phyloP scores from a whole-genome alignment of 2,113 vertebrate species.

The Otis tarda region DNA sequence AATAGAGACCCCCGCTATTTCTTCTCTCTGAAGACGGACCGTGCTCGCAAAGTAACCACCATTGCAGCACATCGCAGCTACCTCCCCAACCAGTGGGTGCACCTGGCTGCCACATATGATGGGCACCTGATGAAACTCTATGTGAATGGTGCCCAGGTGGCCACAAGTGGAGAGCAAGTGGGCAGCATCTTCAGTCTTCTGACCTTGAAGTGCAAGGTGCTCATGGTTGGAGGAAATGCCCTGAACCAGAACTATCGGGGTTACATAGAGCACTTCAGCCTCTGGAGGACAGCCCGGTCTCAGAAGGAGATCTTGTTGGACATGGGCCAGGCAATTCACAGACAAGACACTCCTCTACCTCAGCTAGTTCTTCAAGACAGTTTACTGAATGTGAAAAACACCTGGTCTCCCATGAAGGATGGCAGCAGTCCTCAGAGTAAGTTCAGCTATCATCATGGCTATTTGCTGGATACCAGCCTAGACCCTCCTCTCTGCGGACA shows the following conservation, averaged over 20 bases:
- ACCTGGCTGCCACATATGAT: slow-evolving; percentile 90
- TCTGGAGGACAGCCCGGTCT: slow-evolving; percentile 89
- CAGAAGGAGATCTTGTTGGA: slow-evolving; percentile 89
- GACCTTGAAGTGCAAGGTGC: slow-evolving; percentile 94
- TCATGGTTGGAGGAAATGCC: slow-evolving; percentile 93
- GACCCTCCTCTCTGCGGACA: slow-evolving; percentile 93
- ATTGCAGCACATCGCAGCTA: slow-evolving; percentile 89
- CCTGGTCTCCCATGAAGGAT: slow-evolving; percentile 93
- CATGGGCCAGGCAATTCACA: slow-evolving; percentile 80
- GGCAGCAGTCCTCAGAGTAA: slow-evolving; percentile 84
- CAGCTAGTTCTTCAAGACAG: slow-evolving; percentile 92
- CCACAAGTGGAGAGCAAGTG: slow-evolving; percentile 90
- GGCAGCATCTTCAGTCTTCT: slow-evolving; percentile 93
- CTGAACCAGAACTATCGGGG: slow-evolving; percentile 94
- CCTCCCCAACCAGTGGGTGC: slow-evolving; percentile 90
- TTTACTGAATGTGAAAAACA: slow-evolving; percentile 86
- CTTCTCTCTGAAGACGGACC: slow-evolving; percentile 97
- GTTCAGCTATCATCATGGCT: slow-evolving; percentile 71
- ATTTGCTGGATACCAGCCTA: slow-evolving; percentile 86
- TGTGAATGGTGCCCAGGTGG: slow-evolving; percentile 94
- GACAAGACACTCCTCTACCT: slow-evolving; percentile 81
- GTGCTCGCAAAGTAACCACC: slow-evolving; percentile 92
- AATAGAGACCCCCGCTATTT: slow-evolving; percentile 97
- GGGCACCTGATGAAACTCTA: slow-evolving; percentile 92
- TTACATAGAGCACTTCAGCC: slow-evolving; percentile 85